phyloP scores from a whole-genome alignment of 2,888 invertebrate genomes.

The Limenitis arthemis region DNA sequence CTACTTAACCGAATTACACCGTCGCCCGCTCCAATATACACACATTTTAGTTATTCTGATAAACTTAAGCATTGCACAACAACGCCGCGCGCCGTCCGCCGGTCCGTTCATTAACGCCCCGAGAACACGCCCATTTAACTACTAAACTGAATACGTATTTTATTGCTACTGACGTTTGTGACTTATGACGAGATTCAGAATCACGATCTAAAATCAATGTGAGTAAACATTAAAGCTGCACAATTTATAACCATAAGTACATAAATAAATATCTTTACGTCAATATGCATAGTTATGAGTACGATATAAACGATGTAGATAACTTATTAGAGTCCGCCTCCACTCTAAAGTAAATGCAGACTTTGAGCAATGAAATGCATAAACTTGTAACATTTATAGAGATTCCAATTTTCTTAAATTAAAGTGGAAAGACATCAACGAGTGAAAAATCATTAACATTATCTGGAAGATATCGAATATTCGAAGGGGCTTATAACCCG shows the following conservation, averaged over 20 bases:
- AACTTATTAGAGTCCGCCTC: constrained; percentile 53
- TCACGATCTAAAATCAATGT: constrained; percentile 71
- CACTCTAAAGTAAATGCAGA: constrained; percentile 41
- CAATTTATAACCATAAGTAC: constrained; percentile 66
- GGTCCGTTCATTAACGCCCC: constrained; percentile 26
- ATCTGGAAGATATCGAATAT: constrained; percentile 36
- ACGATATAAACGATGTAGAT: constrained; percentile 34
- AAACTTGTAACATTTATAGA: constrained; percentile 43
- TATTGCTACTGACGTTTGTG: constrained; percentile 71
- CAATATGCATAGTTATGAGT: constrained; percentile 50
- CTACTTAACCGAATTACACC: constrained; percentile 2
- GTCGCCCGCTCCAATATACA: constrained; percentile 25
- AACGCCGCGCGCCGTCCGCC: constrained; percentile 31
- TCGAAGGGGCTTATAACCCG: constrained; percentile 39
- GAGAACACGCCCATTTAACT: constrained; percentile 41
- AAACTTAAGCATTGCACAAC: constrained; percentile 50
- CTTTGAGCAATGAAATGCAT: constrained; percentile 63
- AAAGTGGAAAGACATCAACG: constrained; percentile 59
- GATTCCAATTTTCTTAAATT: constrained; percentile 41
- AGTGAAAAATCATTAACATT: constrained; percentile 45
- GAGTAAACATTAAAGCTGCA: constrained; percentile 72
- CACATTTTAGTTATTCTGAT: constrained; percentile 35
- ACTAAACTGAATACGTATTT: constrained; percentile 56
- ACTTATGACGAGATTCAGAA: constrained; percentile 72
- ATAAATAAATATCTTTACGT: constrained; percentile 65